Evolutionary conservation across 2,888 invertebrate species (phyloP).

Genomic region (Hybos culiciformis): DNA sequence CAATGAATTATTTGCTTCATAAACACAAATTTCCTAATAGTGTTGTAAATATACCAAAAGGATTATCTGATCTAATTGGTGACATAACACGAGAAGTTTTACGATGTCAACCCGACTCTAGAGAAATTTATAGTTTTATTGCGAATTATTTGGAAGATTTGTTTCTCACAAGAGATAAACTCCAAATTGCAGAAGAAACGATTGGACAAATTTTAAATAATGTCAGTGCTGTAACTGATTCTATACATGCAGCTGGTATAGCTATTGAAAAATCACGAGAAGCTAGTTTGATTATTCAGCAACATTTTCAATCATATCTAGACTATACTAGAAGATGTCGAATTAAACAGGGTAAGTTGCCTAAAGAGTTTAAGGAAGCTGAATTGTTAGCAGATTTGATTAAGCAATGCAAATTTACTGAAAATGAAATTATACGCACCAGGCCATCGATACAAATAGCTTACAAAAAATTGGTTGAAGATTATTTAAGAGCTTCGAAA

Average conservation of each 20-base stretch:
- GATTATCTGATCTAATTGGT: constrained; percentile 52
- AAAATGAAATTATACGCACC: constrained; percentile 23
- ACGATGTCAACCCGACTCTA: constrained; percentile 44
- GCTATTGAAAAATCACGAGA: constrained; percentile 21
- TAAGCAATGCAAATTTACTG: constrained; percentile 24
- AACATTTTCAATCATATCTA: constrained; percentile 27
- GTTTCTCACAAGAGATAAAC: constrained; percentile 46
- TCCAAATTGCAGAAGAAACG: constrained; percentile 24
- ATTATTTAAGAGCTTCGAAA: constrained; percentile 22
- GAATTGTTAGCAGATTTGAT: constrained; percentile 28
- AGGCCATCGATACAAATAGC: constrained; percentile 27
- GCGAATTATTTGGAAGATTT: constrained; percentile 54
- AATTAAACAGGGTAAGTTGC: constrained; percentile 19
- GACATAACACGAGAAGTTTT: constrained; percentile 64
- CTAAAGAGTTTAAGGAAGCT: constrained; percentile 22
- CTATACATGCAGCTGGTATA: constrained; percentile 26
- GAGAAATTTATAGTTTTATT: constrained; percentile 48
- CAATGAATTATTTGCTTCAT: constrained; percentile 29
- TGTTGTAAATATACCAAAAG: constrained; percentile 43
- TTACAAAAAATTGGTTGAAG: constrained; percentile 27
- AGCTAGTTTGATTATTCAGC: constrained; percentile 25
- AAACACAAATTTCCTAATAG: constrained; percentile 25
- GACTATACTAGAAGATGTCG: constrained; percentile 23
- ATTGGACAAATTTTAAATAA: constrained; percentile 24
- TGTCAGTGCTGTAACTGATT: constrained; percentile 27